A percentile compares a stretch with the other conserved stretches of the same genome.
Conservation (phyloP, 2,797 vertebrate genomes). For the Platyrinchus mystaceus region DNA sequence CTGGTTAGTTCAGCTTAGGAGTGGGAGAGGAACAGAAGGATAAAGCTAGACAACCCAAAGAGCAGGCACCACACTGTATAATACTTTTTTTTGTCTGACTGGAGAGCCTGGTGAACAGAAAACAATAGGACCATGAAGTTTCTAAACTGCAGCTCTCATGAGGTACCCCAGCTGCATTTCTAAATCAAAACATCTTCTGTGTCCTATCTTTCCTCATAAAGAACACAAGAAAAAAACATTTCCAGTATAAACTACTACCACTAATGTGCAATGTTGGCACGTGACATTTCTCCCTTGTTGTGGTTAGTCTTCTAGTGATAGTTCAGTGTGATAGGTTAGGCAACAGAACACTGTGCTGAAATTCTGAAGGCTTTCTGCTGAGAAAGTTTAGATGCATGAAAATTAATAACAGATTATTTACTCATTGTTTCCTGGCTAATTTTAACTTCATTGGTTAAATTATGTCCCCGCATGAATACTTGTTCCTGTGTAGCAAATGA, state of each 20-base stretch:
- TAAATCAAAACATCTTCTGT: neutral
- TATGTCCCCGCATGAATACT: neutral
- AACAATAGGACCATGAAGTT: neutral
- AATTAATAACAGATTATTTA: neutral
- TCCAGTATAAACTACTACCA: neutral
- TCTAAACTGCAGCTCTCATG: neutral
- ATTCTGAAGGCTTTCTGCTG: neutral
- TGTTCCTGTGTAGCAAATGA: neutral
- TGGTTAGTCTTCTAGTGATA: neutral
- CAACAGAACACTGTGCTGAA: neutral
- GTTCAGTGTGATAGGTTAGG: neutral
- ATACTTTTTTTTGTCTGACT: neutral
- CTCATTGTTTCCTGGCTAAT: neutral
- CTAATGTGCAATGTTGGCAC: neutral
- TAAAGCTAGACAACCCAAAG: neutral
- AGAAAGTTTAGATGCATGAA: neutral
- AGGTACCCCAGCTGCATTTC: neutral
- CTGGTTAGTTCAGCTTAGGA: neutral
- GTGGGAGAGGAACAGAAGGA: neutral
- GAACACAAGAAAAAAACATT: neutral
- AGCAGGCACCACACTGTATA: neutral
- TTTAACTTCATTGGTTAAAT: neutral
- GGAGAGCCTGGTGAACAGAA: neutral
- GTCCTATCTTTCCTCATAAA: neutral
- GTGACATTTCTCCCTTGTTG: neutral